Base-by-base conservation (phyloP, 2,888 invertebrate species). In the Cephus sareptanus region DNA sequence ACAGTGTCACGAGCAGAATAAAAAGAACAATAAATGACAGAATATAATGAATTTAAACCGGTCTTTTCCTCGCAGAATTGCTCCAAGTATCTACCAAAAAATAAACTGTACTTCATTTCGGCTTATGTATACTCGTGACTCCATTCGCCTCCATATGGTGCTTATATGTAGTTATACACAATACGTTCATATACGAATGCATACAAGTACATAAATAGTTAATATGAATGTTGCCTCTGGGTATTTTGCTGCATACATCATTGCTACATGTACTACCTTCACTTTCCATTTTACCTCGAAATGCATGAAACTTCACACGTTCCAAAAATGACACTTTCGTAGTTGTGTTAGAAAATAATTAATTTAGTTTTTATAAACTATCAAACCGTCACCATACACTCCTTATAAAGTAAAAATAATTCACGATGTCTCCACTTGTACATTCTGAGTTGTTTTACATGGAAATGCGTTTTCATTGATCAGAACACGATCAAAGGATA, bases 201-300 rank as follows among this genome's bases (percentile, higher is more conserved):
- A 56, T 56, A 56, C 23, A 56, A 9, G 71, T 71, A 11, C 31
- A 34, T 71, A 34, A 31, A 71, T 34, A 71, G 71, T 31, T 71
- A 69, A 76, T 80, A 77, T 77, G 80, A 81, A 81, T 80, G 80
- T 80, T 81, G 80, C 85, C 85, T 83, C 85, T 84, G 84, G 85
- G 83, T 84, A 82, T 79, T 84, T 83, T 79, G 76, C 82, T 81
- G 79, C 82, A 83, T 80, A 87, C 89, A 86, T 87, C 88, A 88
- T 88, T 88, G 87, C 87, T 85, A 87, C 80, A 81, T 81, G 76
- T 75, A 75, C 86, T 86, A 89, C 90, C 90, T 90, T 90, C 90
- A 90, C 90, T 90, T 90, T 90, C 87, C 89, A 87, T 87, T 88
- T 85, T 56, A 56, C 56, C 56, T 56, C 56, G 56, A 56, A 56